phyloP scores from a whole-genome alignment of 2,113 vertebrate species.

The Bufo bufo region DNA sequence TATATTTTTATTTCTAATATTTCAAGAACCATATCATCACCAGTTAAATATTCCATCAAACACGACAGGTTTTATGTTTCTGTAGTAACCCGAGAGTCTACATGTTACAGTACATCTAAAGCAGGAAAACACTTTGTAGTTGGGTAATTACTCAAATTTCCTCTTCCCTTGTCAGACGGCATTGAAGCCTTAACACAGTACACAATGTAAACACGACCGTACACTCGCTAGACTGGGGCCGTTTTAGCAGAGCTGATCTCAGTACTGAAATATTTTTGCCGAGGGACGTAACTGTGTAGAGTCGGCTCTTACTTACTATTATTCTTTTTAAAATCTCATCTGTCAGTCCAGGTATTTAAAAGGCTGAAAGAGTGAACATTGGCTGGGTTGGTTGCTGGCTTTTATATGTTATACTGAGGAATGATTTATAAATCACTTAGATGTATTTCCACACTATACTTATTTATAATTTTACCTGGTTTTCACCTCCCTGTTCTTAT shows the following conservation, averaged over 20 bases:
- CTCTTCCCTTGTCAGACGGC: conserved; percentile 34
- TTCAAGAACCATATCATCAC: conserved; percentile 7
- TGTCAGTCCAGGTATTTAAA: conserved; percentile 7
- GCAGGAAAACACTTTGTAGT: conserved; percentile 46
- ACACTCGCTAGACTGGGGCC: not conserved
- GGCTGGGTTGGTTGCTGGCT: no score
- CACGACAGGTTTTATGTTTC: not conserved
- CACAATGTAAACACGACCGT: conserved; percentile 35
- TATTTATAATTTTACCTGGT: no score
- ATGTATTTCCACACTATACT: no score
- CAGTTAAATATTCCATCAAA: not conserved
- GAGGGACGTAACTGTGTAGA: not conserved
- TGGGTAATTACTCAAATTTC: conserved; percentile 49
- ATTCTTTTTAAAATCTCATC: not conserved
- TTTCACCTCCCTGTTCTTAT: no score
- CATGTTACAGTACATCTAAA: conserved; percentile 32
- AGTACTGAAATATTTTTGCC: conserved; percentile 3
- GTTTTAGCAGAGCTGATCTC: not conserved
- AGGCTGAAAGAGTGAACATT: not conserved
- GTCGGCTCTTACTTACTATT: conserved; percentile 13
- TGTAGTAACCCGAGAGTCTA: not conserved
- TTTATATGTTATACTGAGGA: no score
- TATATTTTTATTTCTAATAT: not conserved
- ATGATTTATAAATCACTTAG: no score
- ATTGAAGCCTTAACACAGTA: conserved; percentile 28